Conservation (phyloP, 2,797 vertebrate species). For the Coranthus polyacanthus region DNA sequence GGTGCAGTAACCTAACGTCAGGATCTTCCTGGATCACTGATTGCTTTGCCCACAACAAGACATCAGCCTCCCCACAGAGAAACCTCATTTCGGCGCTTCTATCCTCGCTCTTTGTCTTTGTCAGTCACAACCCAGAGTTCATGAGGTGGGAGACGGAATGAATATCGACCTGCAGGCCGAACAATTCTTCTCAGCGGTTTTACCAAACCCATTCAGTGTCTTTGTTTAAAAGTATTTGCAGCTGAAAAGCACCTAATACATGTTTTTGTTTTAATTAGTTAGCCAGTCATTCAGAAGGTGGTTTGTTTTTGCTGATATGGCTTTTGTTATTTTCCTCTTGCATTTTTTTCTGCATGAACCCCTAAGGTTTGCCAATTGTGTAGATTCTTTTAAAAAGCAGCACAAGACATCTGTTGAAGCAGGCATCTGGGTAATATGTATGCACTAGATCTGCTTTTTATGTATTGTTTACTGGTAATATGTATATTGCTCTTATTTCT, state of each 20-base stretch:
- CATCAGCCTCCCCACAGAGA: constrained; percentile 48
- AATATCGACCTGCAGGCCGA: constrained; percentile 51
- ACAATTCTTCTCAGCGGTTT: constrained; percentile 39
- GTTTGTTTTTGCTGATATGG: background rate
- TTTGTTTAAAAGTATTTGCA: constrained; percentile 33
- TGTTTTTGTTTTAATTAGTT: constrained; percentile 7
- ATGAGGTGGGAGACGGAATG: constrained; percentile 38
- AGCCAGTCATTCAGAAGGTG: constrained; percentile 2
- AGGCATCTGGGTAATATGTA: no score
- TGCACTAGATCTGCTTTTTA: no score
- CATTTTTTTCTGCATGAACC: constrained; percentile 3
- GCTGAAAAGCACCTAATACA: constrained; percentile 1
- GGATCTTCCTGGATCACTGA: constrained; percentile 64
- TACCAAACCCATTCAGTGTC: constrained; percentile 24
- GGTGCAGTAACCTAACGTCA: constrained; percentile 48
- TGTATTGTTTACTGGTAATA: no score
- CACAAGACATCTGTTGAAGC: no score
- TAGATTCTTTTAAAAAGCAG: constrained; percentile 5
- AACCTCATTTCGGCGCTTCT: constrained; percentile 64
- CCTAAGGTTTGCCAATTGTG: constrained; percentile 3
- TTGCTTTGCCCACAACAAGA: constrained; percentile 42
- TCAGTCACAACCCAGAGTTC: constrained; percentile 56
- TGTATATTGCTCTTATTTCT: no score
- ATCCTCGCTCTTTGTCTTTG: constrained; percentile 60
- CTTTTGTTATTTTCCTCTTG: constrained; percentile 2